Percentiles rank a stretch among this genome's conserved stretches.
Evolutionary conservation across 37 sponge, comb jelly and placozoan species (phyloP).

Genomic region (Mnemiopsis leidyi): DNA sequence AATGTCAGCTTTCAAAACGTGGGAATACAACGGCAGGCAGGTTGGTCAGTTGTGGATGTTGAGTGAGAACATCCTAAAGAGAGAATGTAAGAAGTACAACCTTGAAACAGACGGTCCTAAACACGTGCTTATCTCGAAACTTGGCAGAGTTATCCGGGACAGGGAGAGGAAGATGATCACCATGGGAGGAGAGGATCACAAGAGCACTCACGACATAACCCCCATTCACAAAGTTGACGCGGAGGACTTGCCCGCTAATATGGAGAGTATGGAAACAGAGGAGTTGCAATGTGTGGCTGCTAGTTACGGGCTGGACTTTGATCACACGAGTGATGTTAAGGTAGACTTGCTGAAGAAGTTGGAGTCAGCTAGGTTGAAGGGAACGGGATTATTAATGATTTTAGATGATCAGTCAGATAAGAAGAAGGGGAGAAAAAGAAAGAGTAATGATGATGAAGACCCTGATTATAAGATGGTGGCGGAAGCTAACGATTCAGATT

Average conservation of each 20-base stretch:
- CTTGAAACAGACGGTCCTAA: conserved; percentile 38
- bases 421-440: background rate
- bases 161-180: conserved; percentile 15
- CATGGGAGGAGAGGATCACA: conserved; percentile 14
- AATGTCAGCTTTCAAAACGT: conserved; percentile 37
- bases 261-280: conserved; percentile 30
- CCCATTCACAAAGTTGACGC: conserved; percentile 55
- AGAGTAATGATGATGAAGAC: background rate
- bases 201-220: background rate
- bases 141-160: conserved; percentile 9
- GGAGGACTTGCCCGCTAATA: conserved; percentile 24
- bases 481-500: conserved; percentile 6
- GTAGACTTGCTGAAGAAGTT: conserved; percentile 56
- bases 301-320: conserved; percentile 45
- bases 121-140: background rate
- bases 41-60: conserved; percentile 62
- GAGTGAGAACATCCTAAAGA: background rate
- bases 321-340: conserved; percentile 49
- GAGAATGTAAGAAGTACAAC: conserved; percentile 26
- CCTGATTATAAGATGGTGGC: background rate
- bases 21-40: conserved; percentile 53
- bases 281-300: conserved; percentile 58
- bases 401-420: conserved; percentile 32
- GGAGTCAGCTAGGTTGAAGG: conserved; percentile 41
- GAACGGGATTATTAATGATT: conserved; percentile 46